Conservation (phyloP, 2,888 invertebrate species). For the Orthonychiurus folsomi region DNA sequence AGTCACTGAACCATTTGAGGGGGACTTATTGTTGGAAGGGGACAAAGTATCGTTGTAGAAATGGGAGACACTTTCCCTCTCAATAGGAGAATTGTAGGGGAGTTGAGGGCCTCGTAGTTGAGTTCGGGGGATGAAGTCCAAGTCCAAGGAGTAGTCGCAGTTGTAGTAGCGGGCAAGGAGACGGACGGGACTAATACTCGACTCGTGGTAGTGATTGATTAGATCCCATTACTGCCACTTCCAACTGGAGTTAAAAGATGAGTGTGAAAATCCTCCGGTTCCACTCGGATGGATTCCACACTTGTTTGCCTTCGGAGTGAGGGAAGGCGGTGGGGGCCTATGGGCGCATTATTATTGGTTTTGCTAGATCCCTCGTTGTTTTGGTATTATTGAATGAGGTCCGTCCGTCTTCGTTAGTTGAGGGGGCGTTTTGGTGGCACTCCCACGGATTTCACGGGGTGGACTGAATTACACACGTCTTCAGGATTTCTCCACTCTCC, state of each 20-base stretch:
- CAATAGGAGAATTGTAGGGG: slow-evolving; percentile 14
- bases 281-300: not conserved
- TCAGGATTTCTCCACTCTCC: not conserved
- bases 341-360: not conserved
- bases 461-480: not conserved
- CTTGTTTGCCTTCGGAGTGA: no score
- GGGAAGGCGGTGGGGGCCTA: not conserved
- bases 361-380: not conserved
- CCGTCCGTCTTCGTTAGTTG: not conserved
- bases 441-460: not conserved
- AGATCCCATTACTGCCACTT: slow-evolving; percentile 34
- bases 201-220: slow-evolving; percentile 27
- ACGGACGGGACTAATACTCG: slow-evolving; percentile 19
- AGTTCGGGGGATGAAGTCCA: slow-evolving; percentile 3
- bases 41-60: not conserved
- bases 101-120: no score
- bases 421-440: not conserved
- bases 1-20: not conserved
- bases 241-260: slow-evolving; percentile 28
- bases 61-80: not conserved
- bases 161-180: slow-evolving; percentile 10
- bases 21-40: no score
- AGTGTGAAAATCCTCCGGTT: slow-evolving; percentile 20
- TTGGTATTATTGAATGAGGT: not conserved
- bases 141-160: slow-evolving; percentile 2